These are phyloP conservation scores for Nicator chloris DNA, from an alignment of 2,113 vertebrate species.

Conservation along the genomic window DNA sequence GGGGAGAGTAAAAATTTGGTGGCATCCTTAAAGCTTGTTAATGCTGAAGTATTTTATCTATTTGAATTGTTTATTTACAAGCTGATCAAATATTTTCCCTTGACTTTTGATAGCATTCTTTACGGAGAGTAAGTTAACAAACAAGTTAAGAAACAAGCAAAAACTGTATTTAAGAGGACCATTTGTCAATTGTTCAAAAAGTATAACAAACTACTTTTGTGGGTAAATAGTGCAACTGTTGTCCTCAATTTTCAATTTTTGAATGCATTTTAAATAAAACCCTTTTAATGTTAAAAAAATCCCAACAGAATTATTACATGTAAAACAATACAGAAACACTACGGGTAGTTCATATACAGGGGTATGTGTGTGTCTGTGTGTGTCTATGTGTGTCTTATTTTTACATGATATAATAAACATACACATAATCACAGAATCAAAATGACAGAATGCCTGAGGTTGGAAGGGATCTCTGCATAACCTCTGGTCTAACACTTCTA, in stretches of 20 bases:
- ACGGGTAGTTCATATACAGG: background rate
- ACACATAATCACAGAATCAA: background rate
- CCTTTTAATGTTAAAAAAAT: background rate
- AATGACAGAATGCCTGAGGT: background rate
- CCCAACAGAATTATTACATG: background rate
- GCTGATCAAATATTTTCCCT: background rate
- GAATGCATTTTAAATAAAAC: background rate
- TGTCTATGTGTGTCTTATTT: background rate
- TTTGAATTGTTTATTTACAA: background rate
- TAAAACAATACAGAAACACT: background rate
- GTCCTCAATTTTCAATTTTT: background rate
- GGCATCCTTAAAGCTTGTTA: background rate
- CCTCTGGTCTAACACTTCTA: background rate
- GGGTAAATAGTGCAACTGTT: background rate
- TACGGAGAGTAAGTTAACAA: background rate
- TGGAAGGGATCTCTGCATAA: background rate
- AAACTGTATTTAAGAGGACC: background rate
- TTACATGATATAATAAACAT: background rate
- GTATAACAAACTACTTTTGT: background rate
- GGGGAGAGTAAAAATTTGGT: background rate
- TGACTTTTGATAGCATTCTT: background rate
- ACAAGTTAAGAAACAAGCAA: background rate
- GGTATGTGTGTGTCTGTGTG: rapidly evolving
- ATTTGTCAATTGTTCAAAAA: background rate
- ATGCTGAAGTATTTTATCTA: background rate